These are phyloP conservation scores for Drosophila meridiana DNA, from an alignment of 2,888 invertebrate species.

Conservation along the genomic window DNA sequence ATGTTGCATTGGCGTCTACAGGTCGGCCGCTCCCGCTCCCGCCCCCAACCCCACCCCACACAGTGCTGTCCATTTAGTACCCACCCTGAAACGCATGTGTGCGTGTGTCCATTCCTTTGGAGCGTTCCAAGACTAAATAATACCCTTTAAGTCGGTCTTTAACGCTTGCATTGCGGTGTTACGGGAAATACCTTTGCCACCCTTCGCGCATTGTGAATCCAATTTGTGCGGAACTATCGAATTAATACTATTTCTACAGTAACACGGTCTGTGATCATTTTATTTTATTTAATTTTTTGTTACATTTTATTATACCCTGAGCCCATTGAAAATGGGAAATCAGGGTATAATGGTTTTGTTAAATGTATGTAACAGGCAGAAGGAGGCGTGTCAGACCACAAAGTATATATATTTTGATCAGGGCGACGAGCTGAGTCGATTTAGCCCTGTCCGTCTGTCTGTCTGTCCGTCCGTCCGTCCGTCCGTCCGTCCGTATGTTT, in stretches of 20 bases:
- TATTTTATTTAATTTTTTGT: background rate
- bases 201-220: background rate
- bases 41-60: background rate
- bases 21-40: background rate
- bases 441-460: too few species aligned
- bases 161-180: background rate
- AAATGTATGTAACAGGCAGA: too few species aligned
- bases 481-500: too few species aligned
- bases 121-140: slow-evolving; percentile 1
- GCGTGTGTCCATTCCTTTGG: background rate
- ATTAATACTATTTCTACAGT: background rate
- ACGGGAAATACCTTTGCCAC: background rate
- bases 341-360: too few species aligned
- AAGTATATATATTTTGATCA: too few species aligned
- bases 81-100: background rate
- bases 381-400: too few species aligned
- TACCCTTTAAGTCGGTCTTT: slow-evolving; percentile 1
- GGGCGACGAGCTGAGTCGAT: too few species aligned
- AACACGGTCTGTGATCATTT: background rate
- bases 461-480: too few species aligned
- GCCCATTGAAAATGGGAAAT: too few species aligned
- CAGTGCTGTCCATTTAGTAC: background rate
- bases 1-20: slow-evolving; percentile 5
- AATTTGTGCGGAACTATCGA: background rate
- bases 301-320: too few species aligned